These are phyloP conservation scores for Anadara kagoshimensis DNA, from an alignment of 1,140 invertebrate species.

Conservation along the genomic window DNA sequence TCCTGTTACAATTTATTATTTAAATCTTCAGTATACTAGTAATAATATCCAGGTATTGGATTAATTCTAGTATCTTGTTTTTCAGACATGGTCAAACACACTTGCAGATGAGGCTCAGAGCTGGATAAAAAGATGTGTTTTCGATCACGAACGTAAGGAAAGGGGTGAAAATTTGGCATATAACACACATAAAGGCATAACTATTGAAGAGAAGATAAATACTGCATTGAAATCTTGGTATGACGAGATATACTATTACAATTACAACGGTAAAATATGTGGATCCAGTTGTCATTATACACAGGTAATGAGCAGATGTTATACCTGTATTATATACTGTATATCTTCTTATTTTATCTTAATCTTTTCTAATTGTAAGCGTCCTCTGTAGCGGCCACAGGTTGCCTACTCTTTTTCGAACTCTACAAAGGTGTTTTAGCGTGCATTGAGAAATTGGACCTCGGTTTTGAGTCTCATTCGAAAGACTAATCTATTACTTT, in stretches of 20 bases:
- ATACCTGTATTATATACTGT: background rate
- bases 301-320: slow-evolving; percentile 29
- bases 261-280: slow-evolving; percentile 21
- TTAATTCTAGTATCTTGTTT: too few relatives aligned
- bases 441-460: too few relatives aligned
- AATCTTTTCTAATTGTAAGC: background rate
- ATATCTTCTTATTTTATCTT: background rate
- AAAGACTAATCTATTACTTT: too few relatives aligned
- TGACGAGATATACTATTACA: slow-evolving; percentile 37
- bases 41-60: too few relatives aligned
- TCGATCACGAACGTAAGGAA: slow-evolving; percentile 35
- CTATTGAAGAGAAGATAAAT: slow-evolving; percentile 7
- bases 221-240: slow-evolving; percentile 38
- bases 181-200: background rate
- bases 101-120: slow-evolving; percentile 31
- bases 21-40: too few relatives aligned
- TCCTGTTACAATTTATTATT: too few relatives aligned
- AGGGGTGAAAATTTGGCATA: slow-evolving; percentile 45
- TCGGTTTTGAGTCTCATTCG: too few relatives aligned
- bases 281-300: slow-evolving; percentile 43
- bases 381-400: too few relatives aligned
- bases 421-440: too few relatives aligned
- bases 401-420: too few relatives aligned
- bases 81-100: slow-evolving; percentile 30
- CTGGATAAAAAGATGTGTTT: slow-evolving; percentile 38